Evolutionary conservation across 2,888 invertebrate genomes (phyloP).

Genomic region (Chloroclysta siterata): DNA sequence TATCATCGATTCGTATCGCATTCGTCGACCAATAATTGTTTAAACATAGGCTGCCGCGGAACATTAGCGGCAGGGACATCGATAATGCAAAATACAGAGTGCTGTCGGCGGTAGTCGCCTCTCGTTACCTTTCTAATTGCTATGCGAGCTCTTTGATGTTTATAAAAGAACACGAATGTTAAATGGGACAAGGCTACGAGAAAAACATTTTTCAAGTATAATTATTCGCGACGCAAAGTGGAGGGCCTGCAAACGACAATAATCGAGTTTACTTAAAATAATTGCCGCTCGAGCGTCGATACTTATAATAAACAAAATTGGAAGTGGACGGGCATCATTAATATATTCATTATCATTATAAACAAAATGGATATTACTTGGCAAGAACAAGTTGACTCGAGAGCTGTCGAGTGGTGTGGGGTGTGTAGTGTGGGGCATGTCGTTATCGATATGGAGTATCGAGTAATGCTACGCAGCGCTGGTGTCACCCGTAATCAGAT

Average conservation of each 20-base stretch:
- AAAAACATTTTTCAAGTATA: constrained; percentile 58
- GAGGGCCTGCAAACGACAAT: constrained; percentile 62
- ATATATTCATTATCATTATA: constrained; percentile 70
- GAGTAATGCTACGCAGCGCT: constrained; percentile 44
- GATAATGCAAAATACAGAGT: constrained; percentile 68
- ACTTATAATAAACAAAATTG: constrained; percentile 69
- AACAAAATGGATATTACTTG: constrained; percentile 79
- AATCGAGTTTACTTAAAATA: constrained; percentile 74
- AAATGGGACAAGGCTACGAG: constrained; percentile 52
- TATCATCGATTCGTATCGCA: constrained; percentile 81
- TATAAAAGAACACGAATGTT: constrained; percentile 47
- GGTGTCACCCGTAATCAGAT: constrained; percentile 71
- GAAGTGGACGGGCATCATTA: constrained; percentile 69
- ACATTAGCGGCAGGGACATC: constrained; percentile 70
- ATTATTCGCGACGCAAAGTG: constrained; percentile 56
- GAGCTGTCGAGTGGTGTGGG: constrained; percentile 64
- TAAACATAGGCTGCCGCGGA: constrained; percentile 75
- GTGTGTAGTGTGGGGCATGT: constrained; percentile 62
- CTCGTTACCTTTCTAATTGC: constrained; percentile 69
- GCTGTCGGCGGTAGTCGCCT: constrained; percentile 55
- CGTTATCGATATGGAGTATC: constrained; percentile 70
- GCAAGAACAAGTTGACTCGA: constrained; percentile 73
- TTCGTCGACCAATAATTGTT: constrained; percentile 79
- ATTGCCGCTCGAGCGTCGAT: constrained; percentile 68
- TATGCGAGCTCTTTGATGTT: constrained; percentile 43